Percentiles rank a stretch among this genome's conserved stretches.
Evolutionary conservation across 2,888 invertebrate species (phyloP).

Genomic region (Xylophagus ater): DNA sequence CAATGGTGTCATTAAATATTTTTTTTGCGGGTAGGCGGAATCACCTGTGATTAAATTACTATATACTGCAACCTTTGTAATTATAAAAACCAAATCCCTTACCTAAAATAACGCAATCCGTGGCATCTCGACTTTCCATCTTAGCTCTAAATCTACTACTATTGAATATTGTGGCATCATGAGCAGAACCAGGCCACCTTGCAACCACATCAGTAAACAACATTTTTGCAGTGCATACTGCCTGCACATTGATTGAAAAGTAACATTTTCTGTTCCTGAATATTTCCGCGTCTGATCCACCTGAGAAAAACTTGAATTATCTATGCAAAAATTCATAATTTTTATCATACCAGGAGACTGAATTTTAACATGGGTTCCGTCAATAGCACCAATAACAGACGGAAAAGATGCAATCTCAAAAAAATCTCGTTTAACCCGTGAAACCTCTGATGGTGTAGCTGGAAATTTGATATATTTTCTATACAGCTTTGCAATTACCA

Average conservation of each 20-base stretch:
- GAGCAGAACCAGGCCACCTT: neutral
- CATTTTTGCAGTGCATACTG: slow-evolving; percentile 3
- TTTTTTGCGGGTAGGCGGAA: neutral
- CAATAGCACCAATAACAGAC: neutral
- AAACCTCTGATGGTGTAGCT: neutral
- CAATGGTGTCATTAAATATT: neutral
- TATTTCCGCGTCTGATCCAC: slow-evolving; percentile 4
- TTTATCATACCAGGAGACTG: too few relatives aligned
- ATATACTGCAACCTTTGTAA: too few relatives aligned
- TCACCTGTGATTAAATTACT: too few relatives aligned
- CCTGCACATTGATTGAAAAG: slow-evolving; percentile 6
- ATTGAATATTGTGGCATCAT: slow-evolving; percentile 5
- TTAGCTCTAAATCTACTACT: neutral
- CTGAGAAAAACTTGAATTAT: too few relatives aligned
- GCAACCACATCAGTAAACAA: slow-evolving; percentile 5
- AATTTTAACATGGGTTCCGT: neutral
- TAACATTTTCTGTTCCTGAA: slow-evolving; percentile 7
- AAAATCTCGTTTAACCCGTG: neutral
- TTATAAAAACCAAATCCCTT: too few relatives aligned
- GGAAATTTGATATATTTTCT: neutral
- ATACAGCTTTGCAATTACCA: neutral
- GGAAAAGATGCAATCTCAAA: neutral
- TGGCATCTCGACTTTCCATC: neutral
- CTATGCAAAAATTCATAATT: too few relatives aligned
- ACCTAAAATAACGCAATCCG: neutral